phyloP scores from a whole-genome alignment of 2,113 vertebrate species.

The Acrocephalus kingi region DNA sequence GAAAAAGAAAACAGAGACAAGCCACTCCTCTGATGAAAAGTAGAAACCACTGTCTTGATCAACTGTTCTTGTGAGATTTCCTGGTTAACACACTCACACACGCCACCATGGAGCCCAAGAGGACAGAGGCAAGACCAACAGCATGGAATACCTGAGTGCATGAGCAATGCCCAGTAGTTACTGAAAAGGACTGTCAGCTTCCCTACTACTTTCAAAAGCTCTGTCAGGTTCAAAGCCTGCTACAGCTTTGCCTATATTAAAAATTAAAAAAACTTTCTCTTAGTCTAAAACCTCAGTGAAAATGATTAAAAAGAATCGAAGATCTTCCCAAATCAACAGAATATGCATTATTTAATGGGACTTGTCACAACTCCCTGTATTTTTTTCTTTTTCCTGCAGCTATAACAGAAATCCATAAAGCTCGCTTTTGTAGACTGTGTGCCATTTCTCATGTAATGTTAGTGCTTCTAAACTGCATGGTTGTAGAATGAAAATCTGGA shows the following conservation, averaged over 20 bases:
- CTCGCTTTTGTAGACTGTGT: accelerated
- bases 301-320: background rate
- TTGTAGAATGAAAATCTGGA: background rate
- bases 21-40: background rate
- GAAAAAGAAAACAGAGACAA: background rate
- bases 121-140: background rate
- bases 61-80: background rate
- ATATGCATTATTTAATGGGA: background rate
- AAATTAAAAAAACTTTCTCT: background rate
- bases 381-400: background rate
- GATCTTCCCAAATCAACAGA: background rate
- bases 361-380: background rate
- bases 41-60: background rate
- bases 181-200: background rate
- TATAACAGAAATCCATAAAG: background rate
- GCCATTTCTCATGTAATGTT: background rate
- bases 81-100: background rate
- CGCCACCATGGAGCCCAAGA: background rate
- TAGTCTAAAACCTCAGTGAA: background rate
- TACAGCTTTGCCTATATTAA: background rate
- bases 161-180: background rate
- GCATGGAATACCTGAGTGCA: background rate
- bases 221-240: background rate
- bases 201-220: background rate
- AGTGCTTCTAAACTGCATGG: background rate